A percentile compares a stretch with the other conserved stretches of the same genome.
These are phyloP conservation scores for Cosmia trapezina DNA, from an alignment of 2,888 invertebrate species.

Conservation along the genomic window DNA sequence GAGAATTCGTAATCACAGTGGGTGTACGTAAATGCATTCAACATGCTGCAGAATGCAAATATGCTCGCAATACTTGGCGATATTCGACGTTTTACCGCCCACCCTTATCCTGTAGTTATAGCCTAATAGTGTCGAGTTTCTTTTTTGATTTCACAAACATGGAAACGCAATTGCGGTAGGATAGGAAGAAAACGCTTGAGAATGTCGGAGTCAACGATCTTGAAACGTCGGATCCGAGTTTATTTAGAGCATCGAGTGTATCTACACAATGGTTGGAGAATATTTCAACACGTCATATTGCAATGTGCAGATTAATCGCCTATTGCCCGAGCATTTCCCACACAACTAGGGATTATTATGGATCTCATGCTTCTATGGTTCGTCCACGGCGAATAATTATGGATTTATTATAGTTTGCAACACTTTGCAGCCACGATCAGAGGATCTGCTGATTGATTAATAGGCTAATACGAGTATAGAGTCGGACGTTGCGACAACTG, in stretches of 20 bases:
- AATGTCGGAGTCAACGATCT: conserved; percentile 68
- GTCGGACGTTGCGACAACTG: conserved; percentile 73
- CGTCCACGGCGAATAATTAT: conserved; percentile 72
- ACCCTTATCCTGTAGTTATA: conserved; percentile 73
- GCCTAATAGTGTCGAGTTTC: conserved; percentile 68
- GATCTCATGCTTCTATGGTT: conserved; percentile 73
- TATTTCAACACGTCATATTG: conserved; percentile 77
- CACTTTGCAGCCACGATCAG: conserved; percentile 73
- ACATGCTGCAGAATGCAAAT: conserved; percentile 78
- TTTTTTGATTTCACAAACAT: conserved; percentile 74
- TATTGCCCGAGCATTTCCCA: conserved; percentile 75
- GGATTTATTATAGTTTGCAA: conserved; percentile 74
- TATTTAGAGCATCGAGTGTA: conserved; percentile 59
- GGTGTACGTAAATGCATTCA: conserved; percentile 75
- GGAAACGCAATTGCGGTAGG: conserved; percentile 73
- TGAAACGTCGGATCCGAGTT: conserved; percentile 48
- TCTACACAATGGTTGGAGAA: conserved; percentile 60
- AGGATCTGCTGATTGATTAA: conserved; percentile 80
- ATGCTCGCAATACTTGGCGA: conserved; percentile 69
- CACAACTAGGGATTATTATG: conserved; percentile 76
- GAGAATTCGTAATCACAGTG: conserved; percentile 69
- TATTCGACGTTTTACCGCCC: conserved; percentile 71
- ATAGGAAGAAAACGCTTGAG: conserved; percentile 65
- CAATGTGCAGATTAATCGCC: conserved; percentile 74
- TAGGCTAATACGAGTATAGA: conserved; percentile 70